Conservation (phyloP, 1,140 invertebrate genomes). For the Choristoneura fumiferana region DNA sequence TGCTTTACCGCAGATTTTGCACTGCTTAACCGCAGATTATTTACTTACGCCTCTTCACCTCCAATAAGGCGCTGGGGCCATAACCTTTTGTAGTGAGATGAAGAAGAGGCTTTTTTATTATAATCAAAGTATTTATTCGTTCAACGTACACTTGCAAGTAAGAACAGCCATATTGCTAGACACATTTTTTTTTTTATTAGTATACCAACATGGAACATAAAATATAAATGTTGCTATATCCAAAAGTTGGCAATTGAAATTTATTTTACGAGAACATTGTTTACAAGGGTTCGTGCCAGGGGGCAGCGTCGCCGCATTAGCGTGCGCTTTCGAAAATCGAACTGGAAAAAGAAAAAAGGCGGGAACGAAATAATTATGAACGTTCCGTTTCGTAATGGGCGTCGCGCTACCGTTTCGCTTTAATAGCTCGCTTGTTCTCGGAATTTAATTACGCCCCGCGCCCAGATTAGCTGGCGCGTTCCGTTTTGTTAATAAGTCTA, state of each 20-base stretch:
- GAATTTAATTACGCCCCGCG: slow-evolving; percentile 72
- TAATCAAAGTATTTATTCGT: too few species aligned
- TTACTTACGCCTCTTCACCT: too few species aligned
- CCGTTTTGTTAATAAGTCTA: slow-evolving; percentile 73
- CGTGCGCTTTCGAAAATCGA: slow-evolving; percentile 67
- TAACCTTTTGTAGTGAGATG: too few species aligned
- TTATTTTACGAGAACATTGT: slow-evolving; percentile 76
- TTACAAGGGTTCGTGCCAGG: slow-evolving; percentile 64
- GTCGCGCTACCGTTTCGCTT: slow-evolving; percentile 73
- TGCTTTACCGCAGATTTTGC: too few species aligned
- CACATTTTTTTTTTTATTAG: too few species aligned
- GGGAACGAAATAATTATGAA: slow-evolving; percentile 77
- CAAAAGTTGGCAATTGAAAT: slow-evolving; percentile 68
- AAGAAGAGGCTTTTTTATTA: too few species aligned
- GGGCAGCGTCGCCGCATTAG: slow-evolving; percentile 66
- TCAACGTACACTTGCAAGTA: too few species aligned
- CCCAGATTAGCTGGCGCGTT: slow-evolving; percentile 67
- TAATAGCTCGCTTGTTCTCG: slow-evolving; percentile 73
- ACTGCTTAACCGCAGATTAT: too few species aligned
- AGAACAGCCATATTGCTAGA: too few species aligned
- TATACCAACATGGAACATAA: too few species aligned
- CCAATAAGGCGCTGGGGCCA: too few species aligned
- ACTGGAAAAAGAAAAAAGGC: slow-evolving; percentile 66
- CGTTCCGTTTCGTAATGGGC: slow-evolving; percentile 74
- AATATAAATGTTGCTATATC: too few species aligned